Evolutionary conservation across 2,888 invertebrate genomes (phyloP).

Genomic region (Ctenicera cuprea): DNA sequence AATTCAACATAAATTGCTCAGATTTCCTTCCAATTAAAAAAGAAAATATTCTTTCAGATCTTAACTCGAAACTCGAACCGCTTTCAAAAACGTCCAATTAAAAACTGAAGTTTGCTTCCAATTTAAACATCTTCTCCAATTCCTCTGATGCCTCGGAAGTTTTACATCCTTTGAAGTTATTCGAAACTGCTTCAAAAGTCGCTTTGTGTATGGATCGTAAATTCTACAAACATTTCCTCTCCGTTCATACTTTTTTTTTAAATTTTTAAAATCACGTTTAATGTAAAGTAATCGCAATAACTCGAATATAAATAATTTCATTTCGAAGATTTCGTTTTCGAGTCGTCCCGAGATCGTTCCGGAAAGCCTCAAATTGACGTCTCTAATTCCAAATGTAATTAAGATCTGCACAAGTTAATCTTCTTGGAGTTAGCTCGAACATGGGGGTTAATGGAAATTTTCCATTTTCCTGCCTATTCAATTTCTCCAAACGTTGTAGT

Average conservation of each 20-base stretch:
- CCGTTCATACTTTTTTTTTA: not conserved
- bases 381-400: constrained; percentile 29
- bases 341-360: not conserved
- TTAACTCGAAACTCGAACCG: no score
- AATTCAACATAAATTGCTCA: no score
- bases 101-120: constrained; percentile 5
- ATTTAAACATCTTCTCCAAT: not conserved
- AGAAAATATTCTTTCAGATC: no score
- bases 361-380: constrained; percentile 24
- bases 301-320: no score
- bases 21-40: no score
- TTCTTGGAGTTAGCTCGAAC: constrained; percentile 14
- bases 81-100: constrained; percentile 5
- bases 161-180: constrained; percentile 4
- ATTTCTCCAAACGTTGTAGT: not conserved
- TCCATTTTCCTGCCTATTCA: not conserved
- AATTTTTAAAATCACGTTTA: no score
- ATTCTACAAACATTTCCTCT: not conserved
- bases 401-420: constrained; percentile 30
- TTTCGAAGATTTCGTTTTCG: constrained; percentile 2
- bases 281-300: not conserved
- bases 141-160: not conserved
- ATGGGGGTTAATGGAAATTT: constrained; percentile 28
- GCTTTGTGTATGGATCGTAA: not conserved
- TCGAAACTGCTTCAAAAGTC: not conserved